phyloP scores from a whole-genome alignment of 1,140 invertebrate species.

The Drosophila murphyi region DNA sequence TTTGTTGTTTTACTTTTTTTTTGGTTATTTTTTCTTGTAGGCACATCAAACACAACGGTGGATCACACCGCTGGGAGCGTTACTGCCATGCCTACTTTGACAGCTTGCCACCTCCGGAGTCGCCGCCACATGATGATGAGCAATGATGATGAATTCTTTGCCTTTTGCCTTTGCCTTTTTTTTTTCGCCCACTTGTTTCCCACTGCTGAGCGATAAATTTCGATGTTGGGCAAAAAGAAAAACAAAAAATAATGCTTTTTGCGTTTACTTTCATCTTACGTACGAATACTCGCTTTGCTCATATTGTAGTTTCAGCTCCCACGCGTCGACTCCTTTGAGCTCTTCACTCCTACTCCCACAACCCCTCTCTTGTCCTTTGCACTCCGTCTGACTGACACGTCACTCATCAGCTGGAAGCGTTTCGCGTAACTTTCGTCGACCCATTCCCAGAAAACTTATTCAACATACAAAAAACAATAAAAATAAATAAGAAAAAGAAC shows the following conservation, averaged over 20 bases:
- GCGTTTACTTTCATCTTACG: constrained; percentile 72
- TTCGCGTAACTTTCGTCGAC: constrained; percentile 63
- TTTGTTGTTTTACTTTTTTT: constrained; percentile 12
- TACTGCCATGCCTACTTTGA: constrained; percentile 43
- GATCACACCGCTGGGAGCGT: constrained; percentile 64
- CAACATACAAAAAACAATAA: neutral
- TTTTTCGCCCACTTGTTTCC: neutral
- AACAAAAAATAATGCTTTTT: constrained; percentile 49
- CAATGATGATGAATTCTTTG: constrained; percentile 77
- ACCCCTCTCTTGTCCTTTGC: no score
- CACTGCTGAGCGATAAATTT: constrained; percentile 63
- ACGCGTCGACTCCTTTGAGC: constrained; percentile 32
- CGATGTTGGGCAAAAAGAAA: constrained; percentile 10
- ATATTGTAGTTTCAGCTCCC: constrained; percentile 59
- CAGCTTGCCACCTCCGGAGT: constrained; percentile 45
- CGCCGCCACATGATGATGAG: constrained; percentile 52
- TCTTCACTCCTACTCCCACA: neutral
- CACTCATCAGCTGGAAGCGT: constrained; percentile 73
- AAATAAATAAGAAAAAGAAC: constrained; percentile 19
- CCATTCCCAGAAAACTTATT: constrained; percentile 18
- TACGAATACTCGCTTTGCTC: constrained; percentile 17
- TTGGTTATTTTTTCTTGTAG: neutral
- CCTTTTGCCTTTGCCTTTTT: constrained; percentile 56
- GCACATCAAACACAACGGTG: constrained; percentile 70
- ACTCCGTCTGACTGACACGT: constrained; percentile 41